A percentile compares a stretch with the other conserved stretches of the same genome.
Evolutionary conservation across 2,888 invertebrate genomes (phyloP).

Genomic region (Agrochola litura): DNA sequence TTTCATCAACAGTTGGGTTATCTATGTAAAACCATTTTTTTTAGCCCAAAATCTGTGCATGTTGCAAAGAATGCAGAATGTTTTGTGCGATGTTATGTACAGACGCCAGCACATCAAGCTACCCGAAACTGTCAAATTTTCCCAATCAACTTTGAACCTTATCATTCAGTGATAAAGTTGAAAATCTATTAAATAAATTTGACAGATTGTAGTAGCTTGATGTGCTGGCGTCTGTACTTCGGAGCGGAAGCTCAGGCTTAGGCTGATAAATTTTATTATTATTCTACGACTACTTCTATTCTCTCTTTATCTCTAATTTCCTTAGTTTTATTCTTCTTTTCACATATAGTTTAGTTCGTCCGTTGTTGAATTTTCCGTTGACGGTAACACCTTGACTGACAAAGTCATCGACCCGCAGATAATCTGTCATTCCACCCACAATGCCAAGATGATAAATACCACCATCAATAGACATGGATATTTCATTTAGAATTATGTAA

Average conservation of each 20-base stretch:
- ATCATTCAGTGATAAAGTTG: too few species aligned
- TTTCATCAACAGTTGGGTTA: background rate
- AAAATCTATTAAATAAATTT: too few species aligned
- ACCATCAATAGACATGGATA: constrained; percentile 13
- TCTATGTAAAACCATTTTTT: background rate
- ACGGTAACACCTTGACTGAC: constrained; percentile 2
- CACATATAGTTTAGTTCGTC: background rate
- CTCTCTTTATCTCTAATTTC: background rate
- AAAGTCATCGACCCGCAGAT: constrained; percentile 16
- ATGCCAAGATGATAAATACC: constrained; percentile 23
- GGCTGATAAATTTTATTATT: too few species aligned
- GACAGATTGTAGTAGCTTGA: too few species aligned
- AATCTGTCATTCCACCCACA: background rate
- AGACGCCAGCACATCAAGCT: too few species aligned
- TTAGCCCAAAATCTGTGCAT: background rate
- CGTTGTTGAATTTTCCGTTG: background rate
- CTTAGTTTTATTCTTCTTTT: background rate
- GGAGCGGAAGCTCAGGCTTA: too few species aligned
- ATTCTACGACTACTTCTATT: background rate
- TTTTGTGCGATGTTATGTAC: background rate
- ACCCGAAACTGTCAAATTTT: too few species aligned
- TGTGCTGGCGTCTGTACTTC: too few species aligned
- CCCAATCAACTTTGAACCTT: too few species aligned
- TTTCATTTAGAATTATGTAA: constrained; percentile 45
- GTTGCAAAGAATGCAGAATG: background rate